Evolutionary conservation across 2,888 invertebrate species (phyloP).

Genomic region (Idaea dimidiata): DNA sequence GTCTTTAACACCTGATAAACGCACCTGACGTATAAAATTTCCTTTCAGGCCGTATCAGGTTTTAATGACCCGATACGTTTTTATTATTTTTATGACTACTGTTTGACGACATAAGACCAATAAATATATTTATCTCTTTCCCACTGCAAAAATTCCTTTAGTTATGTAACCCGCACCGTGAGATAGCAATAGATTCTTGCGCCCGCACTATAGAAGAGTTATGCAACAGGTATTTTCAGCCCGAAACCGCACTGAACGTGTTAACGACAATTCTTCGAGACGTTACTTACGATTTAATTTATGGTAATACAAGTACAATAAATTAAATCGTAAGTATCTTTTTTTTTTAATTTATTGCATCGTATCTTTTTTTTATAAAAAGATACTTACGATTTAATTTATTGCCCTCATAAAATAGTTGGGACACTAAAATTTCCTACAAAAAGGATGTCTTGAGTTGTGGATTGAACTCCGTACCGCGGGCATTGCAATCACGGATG

Average conservation of each 20-base stretch:
- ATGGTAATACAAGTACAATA: no score
- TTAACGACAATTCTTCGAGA: no score
- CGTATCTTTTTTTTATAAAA: no score
- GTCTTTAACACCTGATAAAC: not conserved
- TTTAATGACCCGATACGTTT: not conserved
- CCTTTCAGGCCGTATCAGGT: not conserved
- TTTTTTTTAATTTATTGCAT: no score
- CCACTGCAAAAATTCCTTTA: not conserved
- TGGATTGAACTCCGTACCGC: no score
- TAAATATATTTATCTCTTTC: not conserved
- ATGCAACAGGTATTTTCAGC: not conserved
- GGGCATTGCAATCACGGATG: no score
- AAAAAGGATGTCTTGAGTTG: no score
- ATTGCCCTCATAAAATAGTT: no score
- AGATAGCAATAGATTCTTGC: not conserved
- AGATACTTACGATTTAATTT: no score
- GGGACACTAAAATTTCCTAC: no score
- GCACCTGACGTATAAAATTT: not conserved
- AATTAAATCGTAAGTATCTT: no score
- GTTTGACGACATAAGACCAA: not conserved
- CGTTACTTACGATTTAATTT: no score
- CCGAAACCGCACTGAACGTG: not conserved
- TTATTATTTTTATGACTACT: not conserved
- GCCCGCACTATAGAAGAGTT: conserved; percentile 1
- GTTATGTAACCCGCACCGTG: not conserved